Evolutionary conservation across 1,140 invertebrate species (phyloP).

Genomic region (Heliconius congener): DNA sequence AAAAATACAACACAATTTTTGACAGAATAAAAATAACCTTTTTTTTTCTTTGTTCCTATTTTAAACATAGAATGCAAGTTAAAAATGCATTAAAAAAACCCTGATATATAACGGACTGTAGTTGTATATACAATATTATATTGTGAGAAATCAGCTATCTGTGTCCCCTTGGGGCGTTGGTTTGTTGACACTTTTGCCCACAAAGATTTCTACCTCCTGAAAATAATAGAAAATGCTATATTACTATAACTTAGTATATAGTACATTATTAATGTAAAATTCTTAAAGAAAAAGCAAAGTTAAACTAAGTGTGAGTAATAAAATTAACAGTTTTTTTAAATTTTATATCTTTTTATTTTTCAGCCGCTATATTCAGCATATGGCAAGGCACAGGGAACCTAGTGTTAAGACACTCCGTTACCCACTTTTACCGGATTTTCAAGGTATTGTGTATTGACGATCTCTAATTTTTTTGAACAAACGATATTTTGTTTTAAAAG

Average conservation of each 20-base stretch:
- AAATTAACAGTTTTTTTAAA: too few relatives aligned
- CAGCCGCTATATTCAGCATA: too few relatives aligned
- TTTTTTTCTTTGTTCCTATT: background rate
- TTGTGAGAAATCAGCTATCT: slow-evolving; percentile 55
- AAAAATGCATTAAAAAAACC: slow-evolving; percentile 9
- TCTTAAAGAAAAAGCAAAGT: too few relatives aligned
- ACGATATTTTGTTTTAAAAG: too few relatives aligned
- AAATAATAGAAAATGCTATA: slow-evolving; percentile 29
- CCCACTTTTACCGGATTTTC: too few relatives aligned
- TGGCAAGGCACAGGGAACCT: too few relatives aligned
- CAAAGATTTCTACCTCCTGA: slow-evolving; percentile 76
- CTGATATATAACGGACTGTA: slow-evolving; percentile 17
- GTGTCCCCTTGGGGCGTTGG: slow-evolving; percentile 57
- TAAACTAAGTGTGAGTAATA: too few relatives aligned
- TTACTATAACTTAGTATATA: background rate
- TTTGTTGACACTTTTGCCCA: slow-evolving; percentile 61
- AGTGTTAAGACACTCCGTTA: too few relatives aligned
- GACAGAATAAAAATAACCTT: background rate
- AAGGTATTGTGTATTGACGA: too few relatives aligned
- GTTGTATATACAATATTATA: slow-evolving; percentile 11
- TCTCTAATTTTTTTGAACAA: too few relatives aligned
- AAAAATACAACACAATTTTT: background rate
- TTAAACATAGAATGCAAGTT: slow-evolving; percentile 3
- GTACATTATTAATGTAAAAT: too few relatives aligned
- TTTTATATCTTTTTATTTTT: too few relatives aligned